Base-by-base conservation (phyloP, 2,888 invertebrate genomes). In the Drosophila tanythrix region DNA sequence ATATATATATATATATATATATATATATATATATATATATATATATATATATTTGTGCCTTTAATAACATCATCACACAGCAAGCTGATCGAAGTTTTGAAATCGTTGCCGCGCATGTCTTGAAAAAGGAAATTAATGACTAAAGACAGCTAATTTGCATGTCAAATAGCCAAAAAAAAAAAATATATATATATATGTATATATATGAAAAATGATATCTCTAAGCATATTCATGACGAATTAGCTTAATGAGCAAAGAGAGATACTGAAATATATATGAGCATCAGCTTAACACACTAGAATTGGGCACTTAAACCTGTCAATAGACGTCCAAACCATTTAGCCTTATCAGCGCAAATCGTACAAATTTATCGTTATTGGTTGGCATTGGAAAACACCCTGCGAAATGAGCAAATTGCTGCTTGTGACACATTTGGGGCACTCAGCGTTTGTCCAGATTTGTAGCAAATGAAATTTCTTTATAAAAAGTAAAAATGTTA, bases 141-240 rank as follows among this genome's bases (percentile, higher is more conserved):
- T 61, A 38, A 27, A 70, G 10, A 55, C 60, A 52, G 8, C 38
- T 59, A 59, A 75, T 76, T 76, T 70, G 70, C 76, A 71, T 63
- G 25, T 60, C 66, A 46, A 53, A 53, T 38, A 46, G 18, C 18
- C 3, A 8, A 13, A n/a, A 13, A 15, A 50, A 33, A 1, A n/a
- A 13, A 18, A 15, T 18, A 15, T 31, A 43, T 29, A 29, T 57
- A 31, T 11, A 43, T 40, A 8, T n/a, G 27, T 18, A n/a, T 36
- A 5, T 13, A 1, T 18, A 5, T 5, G 2, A 36, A n/a, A 27
- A 13, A 13, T 15, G 6, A n/a, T 2, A 27, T 29, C 15, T 33
- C 21, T 10, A 43, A 5, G 3, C 7, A 8, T 15, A 55, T 25
- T 43, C 57, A 57, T 65, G 68, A 57, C 57, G 46, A 57, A 64